Base-by-base conservation (phyloP, 2,797 vertebrate genomes). In the Phrynocephalus guinanensis region DNA sequence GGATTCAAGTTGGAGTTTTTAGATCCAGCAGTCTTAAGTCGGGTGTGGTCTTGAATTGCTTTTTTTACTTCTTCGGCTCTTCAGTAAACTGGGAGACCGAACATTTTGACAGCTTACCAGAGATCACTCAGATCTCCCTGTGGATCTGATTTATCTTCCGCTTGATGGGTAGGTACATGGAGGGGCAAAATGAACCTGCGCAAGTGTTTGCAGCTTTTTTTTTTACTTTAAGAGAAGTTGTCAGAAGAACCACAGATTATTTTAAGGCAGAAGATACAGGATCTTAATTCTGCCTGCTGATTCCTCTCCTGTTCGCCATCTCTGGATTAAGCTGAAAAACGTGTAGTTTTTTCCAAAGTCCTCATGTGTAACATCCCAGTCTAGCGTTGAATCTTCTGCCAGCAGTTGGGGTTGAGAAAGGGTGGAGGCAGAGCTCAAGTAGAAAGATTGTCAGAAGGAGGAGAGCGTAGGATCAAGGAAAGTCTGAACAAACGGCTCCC, bases 211-310 rank as follows among this genome's bases (percentile, higher is more conserved):
- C 38, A 44, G 38, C 38, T 44, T 44, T 44, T 44, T 44, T 33
- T 44, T 44, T 44, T 44, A 16, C 15, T 60, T 60, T 60, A 16
- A 60, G 56, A 60, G 56, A 60, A 16, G 56, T 16, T 60, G 56
- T 16, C 56, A 10, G 30, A 30, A 26, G n/a, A 28, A 71, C 26
- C 24, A 44, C 33, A 1, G 38, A 67, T 87, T 28, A 28, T 28
- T 44, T 83, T 15, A 20, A 33, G 26, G 80, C 15, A 13, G 73
- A 38, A 77, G 71, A 56, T n/a, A 44, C 38, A 44, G 38, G 38
- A 44, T 38, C 33, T 5, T n/a, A 3, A 24, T 10, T 5, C 5
- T 8, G 1, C 2, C 0, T 11, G 20, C 3, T 33, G 13, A 6
- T 3, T 24, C 2, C 28, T 30, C 52, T 13, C 66, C 3, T 10